Percentiles rank a stretch among this genome's conserved stretches.
These are phyloP conservation scores for Miltochrista miniata DNA, from an alignment of 2,888 invertebrate genomes.

Conservation along the genomic window DNA sequence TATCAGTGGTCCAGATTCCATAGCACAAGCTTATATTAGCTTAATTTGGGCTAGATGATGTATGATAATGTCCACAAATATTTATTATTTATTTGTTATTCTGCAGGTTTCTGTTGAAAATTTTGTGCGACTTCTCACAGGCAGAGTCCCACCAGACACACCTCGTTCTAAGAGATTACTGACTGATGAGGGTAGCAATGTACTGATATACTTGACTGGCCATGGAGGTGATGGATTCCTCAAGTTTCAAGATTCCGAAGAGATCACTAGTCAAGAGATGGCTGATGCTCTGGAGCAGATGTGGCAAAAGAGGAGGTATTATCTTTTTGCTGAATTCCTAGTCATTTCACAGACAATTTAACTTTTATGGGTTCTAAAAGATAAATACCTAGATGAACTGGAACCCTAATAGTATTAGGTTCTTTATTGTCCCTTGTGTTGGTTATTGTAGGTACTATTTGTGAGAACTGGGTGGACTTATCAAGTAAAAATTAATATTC, in stretches of 20 bases:
- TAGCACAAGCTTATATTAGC: too few species aligned
- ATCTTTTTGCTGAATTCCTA: not conserved
- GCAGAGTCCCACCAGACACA: conserved; percentile 95
- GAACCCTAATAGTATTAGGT: too few species aligned
- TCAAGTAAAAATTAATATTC: too few species aligned
- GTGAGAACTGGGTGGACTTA: too few species aligned
- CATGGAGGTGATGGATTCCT: conserved; percentile 99
- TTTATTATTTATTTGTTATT: not conserved
- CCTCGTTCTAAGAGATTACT: conserved; percentile 97
- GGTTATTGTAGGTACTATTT: too few species aligned
- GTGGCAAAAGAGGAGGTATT: conserved; percentile 98
- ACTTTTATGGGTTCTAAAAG: too few species aligned
- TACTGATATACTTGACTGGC: conserved; percentile 96
- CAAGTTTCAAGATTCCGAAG: conserved; percentile 99
- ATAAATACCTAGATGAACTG: too few species aligned
- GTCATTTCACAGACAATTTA: too few species aligned
- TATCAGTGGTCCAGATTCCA: too few species aligned
- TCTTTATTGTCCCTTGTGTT: too few species aligned
- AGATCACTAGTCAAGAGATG: conserved; percentile 98
- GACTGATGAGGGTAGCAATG: conserved; percentile 98
- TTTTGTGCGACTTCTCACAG: conserved; percentile 97
- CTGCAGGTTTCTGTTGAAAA: conserved; percentile 97
- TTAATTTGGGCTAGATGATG: too few species aligned
- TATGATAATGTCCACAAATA: too few species aligned
- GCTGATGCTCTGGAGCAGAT: conserved; percentile 99